phyloP scores from a whole-genome alignment of 2,113 vertebrate genomes.

The Alouatta palliata region DNA sequence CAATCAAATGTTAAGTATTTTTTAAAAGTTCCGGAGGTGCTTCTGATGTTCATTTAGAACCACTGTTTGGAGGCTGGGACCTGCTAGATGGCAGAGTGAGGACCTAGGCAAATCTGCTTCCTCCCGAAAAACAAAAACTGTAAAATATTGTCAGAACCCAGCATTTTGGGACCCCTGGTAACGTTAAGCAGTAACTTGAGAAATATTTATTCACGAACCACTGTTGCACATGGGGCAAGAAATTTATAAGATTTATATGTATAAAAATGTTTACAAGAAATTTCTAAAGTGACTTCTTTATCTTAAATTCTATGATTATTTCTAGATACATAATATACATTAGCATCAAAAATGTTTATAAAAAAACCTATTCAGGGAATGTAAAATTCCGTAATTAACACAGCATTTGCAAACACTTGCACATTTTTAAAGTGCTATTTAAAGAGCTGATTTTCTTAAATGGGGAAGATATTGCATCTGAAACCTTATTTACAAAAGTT shows the following conservation, averaged over 20 bases:
- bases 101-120: not conserved
- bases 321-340: not conserved
- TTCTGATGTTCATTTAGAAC: not conserved
- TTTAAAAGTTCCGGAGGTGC: not conserved
- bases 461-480: not conserved
- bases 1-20: not conserved
- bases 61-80: not conserved
- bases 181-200: not conserved
- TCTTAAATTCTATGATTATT: not conserved
- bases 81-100: not conserved
- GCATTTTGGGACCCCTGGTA: not conserved
- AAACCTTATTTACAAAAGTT: not conserved
- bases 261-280: not conserved
- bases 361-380: not conserved
- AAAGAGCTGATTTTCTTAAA: conserved; percentile 21
- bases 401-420: not conserved
- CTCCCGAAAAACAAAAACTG: not conserved
- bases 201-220: not conserved
- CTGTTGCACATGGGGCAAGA: no score
- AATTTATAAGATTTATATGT: no score
- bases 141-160: not conserved
- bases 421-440: not conserved
- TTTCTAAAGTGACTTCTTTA: not conserved
- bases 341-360: not conserved
- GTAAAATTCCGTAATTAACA: not conserved